Conservation (phyloP, 1,140 invertebrate genomes). For the Rhagoletis pomonella region DNA sequence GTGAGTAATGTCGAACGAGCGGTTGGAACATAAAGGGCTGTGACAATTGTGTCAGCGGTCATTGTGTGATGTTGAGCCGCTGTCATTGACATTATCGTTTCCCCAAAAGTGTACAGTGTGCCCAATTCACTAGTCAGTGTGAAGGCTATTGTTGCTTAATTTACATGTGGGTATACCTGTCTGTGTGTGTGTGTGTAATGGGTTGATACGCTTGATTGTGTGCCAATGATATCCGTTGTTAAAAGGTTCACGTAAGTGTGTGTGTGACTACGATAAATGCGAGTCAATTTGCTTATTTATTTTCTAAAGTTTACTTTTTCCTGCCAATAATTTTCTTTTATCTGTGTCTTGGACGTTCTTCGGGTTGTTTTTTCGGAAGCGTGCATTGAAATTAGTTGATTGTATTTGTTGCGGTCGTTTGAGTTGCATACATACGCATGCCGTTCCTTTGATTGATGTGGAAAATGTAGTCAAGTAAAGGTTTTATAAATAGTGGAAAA, state of each 20-base stretch:
- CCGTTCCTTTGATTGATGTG: constrained; percentile 24
- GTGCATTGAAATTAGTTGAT: constrained; percentile 34
- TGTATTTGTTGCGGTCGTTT: constrained; percentile 26
- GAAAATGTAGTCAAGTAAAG: neutral
- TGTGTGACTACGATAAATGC: constrained; percentile 1
- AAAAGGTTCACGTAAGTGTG: neutral
- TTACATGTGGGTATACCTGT: neutral
- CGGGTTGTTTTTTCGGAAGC: neutral
- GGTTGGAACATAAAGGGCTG: too few species aligned
- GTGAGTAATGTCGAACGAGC: neutral
- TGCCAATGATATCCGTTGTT: neutral
- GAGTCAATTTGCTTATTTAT: constrained; percentile 30
- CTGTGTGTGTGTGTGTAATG: constrained; percentile 1
- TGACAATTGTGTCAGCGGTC: too few species aligned
- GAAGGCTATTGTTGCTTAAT: neutral
- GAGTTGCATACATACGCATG: neutral
- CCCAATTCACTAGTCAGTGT: neutral
- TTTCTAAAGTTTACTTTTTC: neutral
- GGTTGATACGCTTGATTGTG: neutral
- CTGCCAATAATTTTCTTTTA: neutral
- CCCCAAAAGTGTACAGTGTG: neutral
- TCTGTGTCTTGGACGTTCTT: neutral
- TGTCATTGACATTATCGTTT: constrained; percentile 21
- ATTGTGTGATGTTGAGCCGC: neutral
- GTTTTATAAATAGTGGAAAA: neutral